These are phyloP conservation scores for Herminia tarsipennalis DNA, from an alignment of 2,888 invertebrate species.

Conservation along the genomic window DNA sequence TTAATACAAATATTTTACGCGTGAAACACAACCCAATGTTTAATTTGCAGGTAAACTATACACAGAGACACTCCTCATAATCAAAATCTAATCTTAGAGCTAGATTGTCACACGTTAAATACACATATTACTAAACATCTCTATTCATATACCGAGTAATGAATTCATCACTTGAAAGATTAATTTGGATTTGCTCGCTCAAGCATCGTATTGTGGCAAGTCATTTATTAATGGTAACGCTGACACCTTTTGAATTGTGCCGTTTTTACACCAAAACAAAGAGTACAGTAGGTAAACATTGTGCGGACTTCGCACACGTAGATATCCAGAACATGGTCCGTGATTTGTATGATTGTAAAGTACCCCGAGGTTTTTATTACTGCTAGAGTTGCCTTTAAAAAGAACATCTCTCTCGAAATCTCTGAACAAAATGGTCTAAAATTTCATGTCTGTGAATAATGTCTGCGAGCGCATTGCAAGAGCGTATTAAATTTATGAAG, in stretches of 20 bases:
- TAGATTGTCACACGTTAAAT: conserved; percentile 1
- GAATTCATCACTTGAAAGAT: conserved; percentile 39
- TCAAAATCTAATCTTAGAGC: conserved; percentile 9
- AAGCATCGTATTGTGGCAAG: conserved; percentile 29
- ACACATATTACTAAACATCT: conserved; percentile 2
- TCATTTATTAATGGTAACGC: conserved; percentile 45
- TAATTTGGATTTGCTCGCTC: conserved; percentile 42
- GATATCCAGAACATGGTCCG: too few relatives aligned
- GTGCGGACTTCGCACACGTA: too few relatives aligned
- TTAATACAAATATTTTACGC: too few relatives aligned
- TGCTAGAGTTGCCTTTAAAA: too few relatives aligned
- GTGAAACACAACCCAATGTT: not conserved
- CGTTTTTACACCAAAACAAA: conserved; percentile 24
- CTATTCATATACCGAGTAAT: conserved; percentile 24
- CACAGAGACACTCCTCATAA: not conserved
- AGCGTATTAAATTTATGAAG: too few relatives aligned
- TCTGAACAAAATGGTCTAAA: too few relatives aligned
- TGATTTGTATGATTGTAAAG: too few relatives aligned
- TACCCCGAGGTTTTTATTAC: too few relatives aligned
- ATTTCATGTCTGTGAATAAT: too few relatives aligned
- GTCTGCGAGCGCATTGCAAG: too few relatives aligned
- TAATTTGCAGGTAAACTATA: not conserved
- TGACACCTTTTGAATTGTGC: conserved; percentile 37
- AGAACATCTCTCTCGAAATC: too few relatives aligned
- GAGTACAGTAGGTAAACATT: too few relatives aligned